Evolutionary conservation across 2,888 invertebrate species (phyloP), one percentile per base, ranked within the genome.

Genomic region (Amphiduros pacificus): DNA sequence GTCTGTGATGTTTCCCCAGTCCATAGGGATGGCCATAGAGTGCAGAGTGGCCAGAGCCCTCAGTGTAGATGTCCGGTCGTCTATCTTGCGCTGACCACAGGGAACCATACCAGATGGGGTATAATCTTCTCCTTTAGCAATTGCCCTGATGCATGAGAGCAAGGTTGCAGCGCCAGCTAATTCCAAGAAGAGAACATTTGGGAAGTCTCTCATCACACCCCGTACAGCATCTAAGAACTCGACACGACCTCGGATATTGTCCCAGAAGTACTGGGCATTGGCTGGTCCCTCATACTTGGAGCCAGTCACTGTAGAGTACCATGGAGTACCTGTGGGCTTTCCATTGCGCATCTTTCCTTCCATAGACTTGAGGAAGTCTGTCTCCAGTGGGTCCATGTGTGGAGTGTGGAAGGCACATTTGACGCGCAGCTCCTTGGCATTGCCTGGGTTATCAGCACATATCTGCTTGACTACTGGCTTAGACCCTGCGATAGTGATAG

Each of bases 341-440:
- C 32, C 48, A 24, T 26, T 27, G 17, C 29, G 50, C 27, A 54
- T 20, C 29, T 60, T 63, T 6, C 55, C 60, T 29, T 60, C 41
- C 41, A 57, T 55, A 17, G 48, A 26, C 24, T 52, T 31, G 24
- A 60, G 6, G 50, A 63, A 65, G 14, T 60, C 57, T 9, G 52
- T 53, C 27, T 53, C 36, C 20, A 63, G 49, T 4, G 56, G 51
- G 2, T 56, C 44, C 60, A 65, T 53, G 48, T 57, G 53, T 3
- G 48, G 27, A 6, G 65, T 65, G 40, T 65, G 65, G 60, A 60
- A 63, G 9, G 65, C 63, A 31, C 61, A 52, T 55, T 52, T 31
- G 22, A 65, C 65, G 26, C 64, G 41, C 27, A 64, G 55, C 17
- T 48, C 51, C 50, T 63, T 65, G 40, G 65, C 49, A 17, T 48